Percentiles rank a stretch among this genome's conserved stretches.
Evolutionary conservation across 2,888 invertebrate species (phyloP).

Genomic region (Leptinotarsa juncta): DNA sequence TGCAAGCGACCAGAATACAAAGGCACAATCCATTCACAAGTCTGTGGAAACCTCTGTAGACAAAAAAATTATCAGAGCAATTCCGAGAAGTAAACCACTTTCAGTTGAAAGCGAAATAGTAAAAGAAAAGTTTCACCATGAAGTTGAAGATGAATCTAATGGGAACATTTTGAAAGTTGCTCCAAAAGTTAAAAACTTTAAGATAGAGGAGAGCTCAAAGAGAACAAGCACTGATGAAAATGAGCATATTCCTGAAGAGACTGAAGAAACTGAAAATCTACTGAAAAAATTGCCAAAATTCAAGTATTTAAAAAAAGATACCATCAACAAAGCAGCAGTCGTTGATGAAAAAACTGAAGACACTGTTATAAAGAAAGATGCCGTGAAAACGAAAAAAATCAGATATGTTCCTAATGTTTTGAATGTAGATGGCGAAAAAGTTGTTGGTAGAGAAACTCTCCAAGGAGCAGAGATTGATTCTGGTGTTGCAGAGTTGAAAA

Average conservation of each 20-base stretch:
- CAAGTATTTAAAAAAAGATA: slow-evolving; percentile 13
- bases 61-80: neutral
- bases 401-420: neutral
- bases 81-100: neutral
- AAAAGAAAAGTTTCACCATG: neutral
- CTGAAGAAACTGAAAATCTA: slow-evolving; percentile 25
- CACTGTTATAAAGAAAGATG: neutral
- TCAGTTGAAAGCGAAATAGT: neutral
- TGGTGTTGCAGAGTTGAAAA: neutral
- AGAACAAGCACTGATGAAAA: slow-evolving; percentile 10
- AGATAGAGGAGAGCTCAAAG: slow-evolving; percentile 19
- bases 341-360: slow-evolving; percentile 15
- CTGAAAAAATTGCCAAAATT: slow-evolving; percentile 27
- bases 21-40: neutral
- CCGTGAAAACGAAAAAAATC: neutral
- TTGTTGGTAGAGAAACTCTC: neutral
- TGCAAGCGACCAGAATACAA: neutral
- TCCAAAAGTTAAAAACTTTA: neutral
- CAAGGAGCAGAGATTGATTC: neutral
- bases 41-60: neutral
- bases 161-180: neutral
- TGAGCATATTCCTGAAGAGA: slow-evolving; percentile 8
- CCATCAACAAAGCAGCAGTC: neutral
- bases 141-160: neutral
- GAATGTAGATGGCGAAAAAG: neutral